Evolutionary conservation across 1,140 invertebrate genomes (phyloP).

Genomic region (Danaus plexippus): DNA sequence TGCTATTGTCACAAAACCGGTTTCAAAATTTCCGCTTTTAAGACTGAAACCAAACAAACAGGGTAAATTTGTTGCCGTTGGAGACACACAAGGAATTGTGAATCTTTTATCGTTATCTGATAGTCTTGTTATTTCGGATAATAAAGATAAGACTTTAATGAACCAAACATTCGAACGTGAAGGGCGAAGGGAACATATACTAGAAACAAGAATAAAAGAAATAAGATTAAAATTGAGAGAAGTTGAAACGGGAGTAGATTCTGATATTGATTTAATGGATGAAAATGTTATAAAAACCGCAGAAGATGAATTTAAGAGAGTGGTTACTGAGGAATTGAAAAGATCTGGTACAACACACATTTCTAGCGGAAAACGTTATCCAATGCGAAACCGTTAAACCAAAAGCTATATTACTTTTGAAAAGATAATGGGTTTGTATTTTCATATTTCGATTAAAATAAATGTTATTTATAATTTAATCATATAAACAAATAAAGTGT

Average conservation of each 20-base stretch:
- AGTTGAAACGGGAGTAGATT: conserved; percentile 14
- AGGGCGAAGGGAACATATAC: conserved; percentile 86
- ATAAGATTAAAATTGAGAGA: conserved; percentile 70
- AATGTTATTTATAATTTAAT: too few species aligned
- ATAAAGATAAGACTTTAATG: conserved; percentile 76
- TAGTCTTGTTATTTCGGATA: conserved; percentile 77
- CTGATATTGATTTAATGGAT: conserved; percentile 16
- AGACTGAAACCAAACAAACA: conserved; percentile 67
- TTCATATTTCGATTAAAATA: too few species aligned
- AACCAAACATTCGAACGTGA: conserved; percentile 87
- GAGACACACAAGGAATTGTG: conserved; percentile 81
- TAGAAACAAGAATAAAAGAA: conserved; percentile 86
- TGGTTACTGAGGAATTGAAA: conserved; percentile 29
- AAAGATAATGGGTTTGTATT: too few species aligned
- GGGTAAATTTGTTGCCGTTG: conserved; percentile 82
- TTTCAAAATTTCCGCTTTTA: conserved; percentile 66
- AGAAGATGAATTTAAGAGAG: conserved; percentile 39
- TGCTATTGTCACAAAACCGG: conserved; percentile 73
- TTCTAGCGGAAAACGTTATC: too few species aligned
- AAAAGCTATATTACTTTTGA: too few species aligned
- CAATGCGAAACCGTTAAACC: too few species aligned
- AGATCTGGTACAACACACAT: neutral
- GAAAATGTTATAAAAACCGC: conserved; percentile 25
- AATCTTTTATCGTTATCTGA: conserved; percentile 86
- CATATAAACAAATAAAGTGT: too few species aligned